These are phyloP conservation scores for Amphipoea lucens DNA, from an alignment of 2,888 invertebrate genomes.

Conservation along the genomic window DNA sequence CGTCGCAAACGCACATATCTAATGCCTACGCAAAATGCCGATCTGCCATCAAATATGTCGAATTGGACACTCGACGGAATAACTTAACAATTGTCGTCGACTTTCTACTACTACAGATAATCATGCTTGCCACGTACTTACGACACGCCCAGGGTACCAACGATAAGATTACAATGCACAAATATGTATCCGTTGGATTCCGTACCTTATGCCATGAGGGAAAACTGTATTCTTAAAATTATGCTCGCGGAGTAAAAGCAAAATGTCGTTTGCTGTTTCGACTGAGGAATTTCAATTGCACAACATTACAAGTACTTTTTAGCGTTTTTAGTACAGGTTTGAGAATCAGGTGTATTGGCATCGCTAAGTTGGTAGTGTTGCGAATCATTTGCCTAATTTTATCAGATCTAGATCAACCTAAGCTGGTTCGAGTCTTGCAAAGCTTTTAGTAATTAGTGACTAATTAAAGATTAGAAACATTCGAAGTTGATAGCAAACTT, in stretches of 20 bases:
- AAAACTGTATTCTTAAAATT: slow-evolving; percentile 50
- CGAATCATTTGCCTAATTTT: slow-evolving; percentile 19
- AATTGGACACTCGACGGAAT: slow-evolving; percentile 55
- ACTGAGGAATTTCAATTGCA: slow-evolving; percentile 69
- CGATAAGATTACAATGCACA: slow-evolving; percentile 71
- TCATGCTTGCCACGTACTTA: slow-evolving; percentile 81
- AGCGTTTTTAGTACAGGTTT: slow-evolving; percentile 44
- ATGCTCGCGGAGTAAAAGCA: slow-evolving; percentile 31
- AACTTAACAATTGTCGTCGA: slow-evolving; percentile 71
- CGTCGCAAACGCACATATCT: slow-evolving; percentile 5
- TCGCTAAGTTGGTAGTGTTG: slow-evolving; percentile 16
- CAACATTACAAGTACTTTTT: slow-evolving; percentile 58
- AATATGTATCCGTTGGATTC: slow-evolving; percentile 66
- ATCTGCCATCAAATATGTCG: slow-evolving; percentile 53
- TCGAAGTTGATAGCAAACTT: neutral
- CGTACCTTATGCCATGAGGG: slow-evolving; percentile 64
- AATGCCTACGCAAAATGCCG: slow-evolving; percentile 18
- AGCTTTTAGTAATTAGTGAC: slow-evolving; percentile 33
- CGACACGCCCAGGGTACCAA: slow-evolving; percentile 74
- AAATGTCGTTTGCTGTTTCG: slow-evolving; percentile 51
- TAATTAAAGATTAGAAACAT: neutral
- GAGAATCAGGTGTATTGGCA: slow-evolving; percentile 42
- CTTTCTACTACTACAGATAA: slow-evolving; percentile 86
- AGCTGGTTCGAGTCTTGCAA: slow-evolving; percentile 3
- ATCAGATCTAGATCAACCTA: slow-evolving; percentile 14